Percentiles rank a stretch among this genome's conserved stretches.
phyloP scores from a whole-genome alignment of 2,888 invertebrate genomes.

The Megamerina dolium region DNA sequence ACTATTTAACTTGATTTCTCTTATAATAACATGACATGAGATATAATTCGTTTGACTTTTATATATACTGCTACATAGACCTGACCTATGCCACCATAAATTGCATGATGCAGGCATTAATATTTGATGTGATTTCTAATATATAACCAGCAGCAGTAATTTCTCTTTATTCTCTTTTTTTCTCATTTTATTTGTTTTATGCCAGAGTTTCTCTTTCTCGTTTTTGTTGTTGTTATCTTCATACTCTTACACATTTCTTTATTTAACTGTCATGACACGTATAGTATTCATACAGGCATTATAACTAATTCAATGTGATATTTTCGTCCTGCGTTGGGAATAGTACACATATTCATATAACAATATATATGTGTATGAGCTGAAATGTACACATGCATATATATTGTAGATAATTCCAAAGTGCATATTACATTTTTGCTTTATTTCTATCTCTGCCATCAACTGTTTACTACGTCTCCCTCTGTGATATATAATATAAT shows the following conservation, averaged over 20 bases:
- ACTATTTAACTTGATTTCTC: no score
- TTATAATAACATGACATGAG: no score
- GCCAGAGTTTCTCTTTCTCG: not conserved
- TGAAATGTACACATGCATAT: no score
- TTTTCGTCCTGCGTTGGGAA: constrained; percentile 22
- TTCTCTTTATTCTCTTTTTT: not conserved
- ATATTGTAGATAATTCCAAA: no score
- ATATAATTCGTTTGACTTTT: constrained; percentile 13
- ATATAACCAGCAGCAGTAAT: not conserved
- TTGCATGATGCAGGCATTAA: constrained; percentile 1
- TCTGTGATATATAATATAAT: constrained; percentile 16
- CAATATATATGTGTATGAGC: no score
- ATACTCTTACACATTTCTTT: no score
- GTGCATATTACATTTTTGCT: constrained; percentile 15
- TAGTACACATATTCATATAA: no score
- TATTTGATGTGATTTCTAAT: constrained; percentile 2
- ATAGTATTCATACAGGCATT: constrained; percentile 35
- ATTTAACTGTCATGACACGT: constrained; percentile 29
- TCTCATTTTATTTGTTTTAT: not conserved
- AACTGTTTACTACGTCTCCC: constrained; percentile 7
- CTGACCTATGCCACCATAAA: constrained; percentile 16
- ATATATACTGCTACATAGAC: constrained; percentile 5
- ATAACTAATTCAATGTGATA: constrained; percentile 33
- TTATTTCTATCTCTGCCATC: constrained; percentile 6
- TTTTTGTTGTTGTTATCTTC: no score